Conservation (phyloP, 1,140 invertebrate genomes). For the Micrasema longulum region DNA sequence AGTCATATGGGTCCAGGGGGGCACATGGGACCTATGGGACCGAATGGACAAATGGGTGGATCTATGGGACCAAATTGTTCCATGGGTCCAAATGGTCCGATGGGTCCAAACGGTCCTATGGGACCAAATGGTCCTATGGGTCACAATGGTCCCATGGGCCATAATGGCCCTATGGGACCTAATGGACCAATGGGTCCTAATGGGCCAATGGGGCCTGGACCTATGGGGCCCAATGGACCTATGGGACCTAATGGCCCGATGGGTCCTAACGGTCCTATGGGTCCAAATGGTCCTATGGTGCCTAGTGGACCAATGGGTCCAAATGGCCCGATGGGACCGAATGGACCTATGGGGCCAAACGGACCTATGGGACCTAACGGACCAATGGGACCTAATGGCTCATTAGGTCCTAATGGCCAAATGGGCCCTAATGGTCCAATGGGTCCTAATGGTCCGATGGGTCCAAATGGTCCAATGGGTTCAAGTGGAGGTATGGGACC, state of each 20-base stretch:
- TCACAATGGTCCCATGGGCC: slow-evolving; percentile 69
- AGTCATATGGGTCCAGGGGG: slow-evolving; percentile 63
- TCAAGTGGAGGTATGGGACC: slow-evolving; percentile 69
- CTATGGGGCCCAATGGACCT: slow-evolving; percentile 59
- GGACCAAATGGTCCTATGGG: slow-evolving; percentile 64
- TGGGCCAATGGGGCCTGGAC: slow-evolving; percentile 63
- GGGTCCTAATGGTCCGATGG: slow-evolving; percentile 71
- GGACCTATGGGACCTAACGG: slow-evolving; percentile 65
- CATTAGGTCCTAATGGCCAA: slow-evolving; percentile 69
- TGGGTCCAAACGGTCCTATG: slow-evolving; percentile 64
- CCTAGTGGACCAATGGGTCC: slow-evolving; percentile 55
- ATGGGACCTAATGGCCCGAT: slow-evolving; percentile 68
- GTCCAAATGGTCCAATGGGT: slow-evolving; percentile 69
- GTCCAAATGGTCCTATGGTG: slow-evolving; percentile 68
- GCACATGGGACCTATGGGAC: slow-evolving; percentile 61
- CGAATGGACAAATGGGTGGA: slow-evolving; percentile 64
- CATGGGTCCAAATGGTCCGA: slow-evolving; percentile 54
- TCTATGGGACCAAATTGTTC: slow-evolving; percentile 57
- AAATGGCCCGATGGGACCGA: slow-evolving; percentile 61
- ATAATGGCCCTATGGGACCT: slow-evolving; percentile 69
- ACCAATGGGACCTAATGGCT: slow-evolving; percentile 68
- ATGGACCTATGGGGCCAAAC: slow-evolving; percentile 58
- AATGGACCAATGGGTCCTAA: slow-evolving; percentile 67
- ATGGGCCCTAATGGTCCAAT: slow-evolving; percentile 70
- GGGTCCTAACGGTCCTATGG: slow-evolving; percentile 70